A percentile compares a stretch with the other conserved stretches of the same genome.
Evolutionary conservation across 2,113 vertebrate species (phyloP).

Genomic region (Pycnonotus jocosus): DNA sequence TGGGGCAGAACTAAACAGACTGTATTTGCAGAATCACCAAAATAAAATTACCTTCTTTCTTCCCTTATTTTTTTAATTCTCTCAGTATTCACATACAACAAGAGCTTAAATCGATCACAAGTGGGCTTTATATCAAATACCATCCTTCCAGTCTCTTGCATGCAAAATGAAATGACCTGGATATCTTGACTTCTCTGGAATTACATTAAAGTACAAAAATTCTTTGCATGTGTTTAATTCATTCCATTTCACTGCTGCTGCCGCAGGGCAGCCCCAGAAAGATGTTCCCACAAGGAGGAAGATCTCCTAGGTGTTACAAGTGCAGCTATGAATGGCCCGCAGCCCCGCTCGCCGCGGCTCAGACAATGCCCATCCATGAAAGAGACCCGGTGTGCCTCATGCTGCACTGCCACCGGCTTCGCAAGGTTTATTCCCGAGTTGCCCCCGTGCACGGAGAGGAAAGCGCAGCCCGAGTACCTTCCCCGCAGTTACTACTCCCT

Average conservation of each 20-base stretch:
- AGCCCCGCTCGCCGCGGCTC: background rate
- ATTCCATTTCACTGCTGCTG: background rate
- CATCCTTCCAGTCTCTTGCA: background rate
- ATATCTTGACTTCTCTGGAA: background rate
- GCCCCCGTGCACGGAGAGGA: background rate
- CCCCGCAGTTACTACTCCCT: background rate
- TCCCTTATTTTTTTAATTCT: slow-evolving; percentile 52
- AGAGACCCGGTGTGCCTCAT: background rate
- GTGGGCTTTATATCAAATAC: background rate
- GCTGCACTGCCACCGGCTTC: background rate
- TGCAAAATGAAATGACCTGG: background rate
- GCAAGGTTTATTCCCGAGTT: background rate
- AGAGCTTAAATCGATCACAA: slow-evolving; percentile 21
- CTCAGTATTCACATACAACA: slow-evolving; percentile 66
- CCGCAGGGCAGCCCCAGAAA: background rate
- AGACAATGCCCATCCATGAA: background rate
- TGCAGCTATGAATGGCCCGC: background rate
- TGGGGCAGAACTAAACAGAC: background rate
- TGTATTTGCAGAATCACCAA: slow-evolving; percentile 14
- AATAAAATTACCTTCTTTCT: slow-evolving; percentile 59
- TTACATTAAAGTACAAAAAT: background rate
- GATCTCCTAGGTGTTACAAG: background rate
- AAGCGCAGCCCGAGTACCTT: background rate
- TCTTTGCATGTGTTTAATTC: slow-evolving; percentile 9
- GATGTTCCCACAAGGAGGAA: slow-evolving; percentile 12